Base-by-base conservation (phyloP, 2,888 invertebrate genomes). In the Priocnemis perturbator region DNA sequence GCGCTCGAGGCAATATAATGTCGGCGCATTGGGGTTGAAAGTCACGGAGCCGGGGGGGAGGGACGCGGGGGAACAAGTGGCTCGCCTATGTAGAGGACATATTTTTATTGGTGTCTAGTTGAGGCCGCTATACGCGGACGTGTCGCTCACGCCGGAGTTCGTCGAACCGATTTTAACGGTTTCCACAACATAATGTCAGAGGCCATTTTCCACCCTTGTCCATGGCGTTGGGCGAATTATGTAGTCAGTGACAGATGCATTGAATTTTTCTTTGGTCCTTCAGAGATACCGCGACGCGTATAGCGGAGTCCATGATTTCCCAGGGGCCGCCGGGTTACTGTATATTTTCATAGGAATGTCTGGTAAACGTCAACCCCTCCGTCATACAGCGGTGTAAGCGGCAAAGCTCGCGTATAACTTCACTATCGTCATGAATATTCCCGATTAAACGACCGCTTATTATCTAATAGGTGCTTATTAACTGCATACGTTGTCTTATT, bases 1-100 rank as follows among this genome's bases (percentile, higher is more conserved):
- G 80, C 80, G 79, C 81, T 81, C 79, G 74, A 68, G 74, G 77
- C 76, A 71, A 74, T 78, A 76, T 84, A 85, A 85, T 81, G 79
- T 77, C 37, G 11, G 37, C 37, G 11, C 37, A 37, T 37, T 37
- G 37, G 37, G 37, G 37, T 37, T 11, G 37, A 37, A 37, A 37
- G 37, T 37, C 37, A 37, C 37, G 37, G 37, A 9, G 37, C 64
- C 64, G 65, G 30, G 52, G 73, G 65, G 66, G 65, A 71, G 69
- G 67, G 69, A 73, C 59, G 69, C n/a, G 58, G 17, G 37, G 37
- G 55, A 63, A 64, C 53, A 65, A 62, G 55, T 60, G 61, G 57
- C 60, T 64, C 67, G 57, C 67, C 11, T 37, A 37, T 56, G 60
- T 53, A 26, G 15, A 14, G 64, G 59, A 50, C 59, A 48, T 61